phyloP scores from a whole-genome alignment of 2,797 vertebrate species.

The Syncerus caffer region DNA sequence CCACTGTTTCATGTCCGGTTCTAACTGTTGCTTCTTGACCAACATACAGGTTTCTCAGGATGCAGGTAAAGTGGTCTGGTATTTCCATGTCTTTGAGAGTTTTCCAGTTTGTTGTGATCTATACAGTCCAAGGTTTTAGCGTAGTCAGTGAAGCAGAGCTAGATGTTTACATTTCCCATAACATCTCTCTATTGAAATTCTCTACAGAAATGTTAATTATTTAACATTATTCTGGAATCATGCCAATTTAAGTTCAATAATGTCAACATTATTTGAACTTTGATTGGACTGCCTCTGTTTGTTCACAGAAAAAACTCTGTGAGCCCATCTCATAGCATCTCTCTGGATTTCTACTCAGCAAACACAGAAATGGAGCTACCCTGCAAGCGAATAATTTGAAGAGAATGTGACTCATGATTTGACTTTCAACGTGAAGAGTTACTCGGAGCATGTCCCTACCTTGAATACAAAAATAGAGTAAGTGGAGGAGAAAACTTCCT shows the following conservation, averaged over 20 bases:
- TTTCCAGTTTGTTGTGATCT: neutral
- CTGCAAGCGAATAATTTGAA: neutral
- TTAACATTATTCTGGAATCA: neutral
- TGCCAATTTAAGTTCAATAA: neutral
- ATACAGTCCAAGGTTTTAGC: neutral
- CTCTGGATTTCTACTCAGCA: neutral
- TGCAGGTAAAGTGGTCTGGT: neutral
- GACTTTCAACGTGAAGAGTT: neutral
- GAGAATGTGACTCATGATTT: neutral
- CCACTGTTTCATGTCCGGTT: neutral
- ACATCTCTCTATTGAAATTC: neutral
- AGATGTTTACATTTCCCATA: neutral
- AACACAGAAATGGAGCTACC: neutral
- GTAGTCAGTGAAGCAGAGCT: neutral
- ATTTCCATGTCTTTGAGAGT: neutral
- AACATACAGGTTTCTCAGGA: neutral
- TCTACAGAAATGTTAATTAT: neutral
- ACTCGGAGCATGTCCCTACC: neutral
- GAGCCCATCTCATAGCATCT: neutral
- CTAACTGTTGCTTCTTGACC: neutral
- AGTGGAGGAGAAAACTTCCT: neutral
- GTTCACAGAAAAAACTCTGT: neutral
- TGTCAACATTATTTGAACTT: neutral
- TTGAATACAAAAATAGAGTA: constrained; percentile 12
- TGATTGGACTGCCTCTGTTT: neutral